These are phyloP conservation scores for Morelia viridis DNA, from an alignment of 2,797 vertebrate genomes.

Conservation along the genomic window DNA sequence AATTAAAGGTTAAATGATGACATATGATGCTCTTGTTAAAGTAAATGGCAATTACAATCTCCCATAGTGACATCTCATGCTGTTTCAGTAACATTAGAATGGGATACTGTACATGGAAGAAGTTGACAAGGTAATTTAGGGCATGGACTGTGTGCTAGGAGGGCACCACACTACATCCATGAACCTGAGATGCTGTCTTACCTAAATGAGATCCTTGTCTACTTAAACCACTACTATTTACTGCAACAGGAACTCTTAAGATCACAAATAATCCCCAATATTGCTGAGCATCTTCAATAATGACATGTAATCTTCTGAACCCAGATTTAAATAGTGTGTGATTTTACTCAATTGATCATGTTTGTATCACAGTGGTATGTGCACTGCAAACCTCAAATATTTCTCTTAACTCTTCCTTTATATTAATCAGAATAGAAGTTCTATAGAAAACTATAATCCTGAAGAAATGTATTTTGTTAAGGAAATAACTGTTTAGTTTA, in stretches of 20 bases:
- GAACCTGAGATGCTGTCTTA: neutral
- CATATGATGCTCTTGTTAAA: neutral
- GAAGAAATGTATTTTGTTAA: neutral
- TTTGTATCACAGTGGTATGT: neutral
- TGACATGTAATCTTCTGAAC: neutral
- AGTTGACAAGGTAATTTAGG: neutral
- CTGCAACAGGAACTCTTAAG: neutral
- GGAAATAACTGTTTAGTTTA: neutral
- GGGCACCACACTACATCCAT: neutral
- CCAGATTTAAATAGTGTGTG: neutral
- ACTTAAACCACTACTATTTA: neutral
- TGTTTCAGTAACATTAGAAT: neutral
- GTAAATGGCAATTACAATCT: neutral
- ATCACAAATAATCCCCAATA: neutral
- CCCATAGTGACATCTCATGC: neutral
- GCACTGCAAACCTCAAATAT: neutral
- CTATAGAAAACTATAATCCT: neutral
- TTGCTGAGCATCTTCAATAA: neutral
- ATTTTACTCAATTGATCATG: neutral
- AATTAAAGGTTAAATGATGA: neutral
- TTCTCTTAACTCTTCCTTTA: neutral
- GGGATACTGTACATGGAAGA: neutral
- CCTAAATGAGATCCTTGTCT: neutral
- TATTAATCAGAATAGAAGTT: neutral
- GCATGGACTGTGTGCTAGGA: neutral